These are phyloP conservation scores for Scaptomyza polygonia DNA, from an alignment of 2,888 invertebrate genomes.

Conservation along the genomic window DNA sequence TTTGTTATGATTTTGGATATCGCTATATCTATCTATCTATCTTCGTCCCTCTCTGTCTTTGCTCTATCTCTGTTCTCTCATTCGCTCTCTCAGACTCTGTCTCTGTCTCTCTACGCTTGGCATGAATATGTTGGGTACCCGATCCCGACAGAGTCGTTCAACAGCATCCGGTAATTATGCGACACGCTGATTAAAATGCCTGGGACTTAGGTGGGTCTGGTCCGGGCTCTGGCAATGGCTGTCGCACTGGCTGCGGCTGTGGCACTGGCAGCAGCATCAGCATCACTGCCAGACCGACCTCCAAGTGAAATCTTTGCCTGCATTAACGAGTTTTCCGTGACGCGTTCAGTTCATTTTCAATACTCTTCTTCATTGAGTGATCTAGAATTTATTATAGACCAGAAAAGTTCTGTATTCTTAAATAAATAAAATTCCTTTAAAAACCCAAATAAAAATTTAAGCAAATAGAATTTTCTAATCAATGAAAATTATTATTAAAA, in stretches of 20 bases:
- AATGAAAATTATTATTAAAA: too few relatives aligned
- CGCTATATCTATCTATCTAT: background rate
- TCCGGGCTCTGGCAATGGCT: constrained; percentile 28
- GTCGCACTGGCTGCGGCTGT: constrained; percentile 6
- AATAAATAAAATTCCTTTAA: too few relatives aligned
- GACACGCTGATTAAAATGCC: constrained; percentile 84
- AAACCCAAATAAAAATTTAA: too few relatives aligned
- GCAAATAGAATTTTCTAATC: too few relatives aligned
- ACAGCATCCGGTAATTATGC: constrained; percentile 84
- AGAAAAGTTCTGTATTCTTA: too few relatives aligned
- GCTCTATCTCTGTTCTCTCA: constrained; percentile 2
- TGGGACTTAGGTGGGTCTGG: constrained; percentile 75
- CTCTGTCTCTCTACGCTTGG: constrained; percentile 47
- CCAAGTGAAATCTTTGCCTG: constrained; percentile 80
- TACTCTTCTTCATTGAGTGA: constrained; percentile 17
- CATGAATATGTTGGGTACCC: constrained; percentile 44
- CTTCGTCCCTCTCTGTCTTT: background rate
- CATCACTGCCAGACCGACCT: constrained; percentile 51
- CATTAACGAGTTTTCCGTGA: constrained; percentile 78
- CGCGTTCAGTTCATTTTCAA: constrained; percentile 61
- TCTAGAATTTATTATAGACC: background rate
- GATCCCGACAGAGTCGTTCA: constrained; percentile 60
- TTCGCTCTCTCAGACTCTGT: background rate
- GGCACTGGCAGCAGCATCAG: background rate
- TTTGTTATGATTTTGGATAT: constrained; percentile 78